Conservation (phyloP, 2,888 invertebrate species). For the Dryocosmus kuriphilus region DNA sequence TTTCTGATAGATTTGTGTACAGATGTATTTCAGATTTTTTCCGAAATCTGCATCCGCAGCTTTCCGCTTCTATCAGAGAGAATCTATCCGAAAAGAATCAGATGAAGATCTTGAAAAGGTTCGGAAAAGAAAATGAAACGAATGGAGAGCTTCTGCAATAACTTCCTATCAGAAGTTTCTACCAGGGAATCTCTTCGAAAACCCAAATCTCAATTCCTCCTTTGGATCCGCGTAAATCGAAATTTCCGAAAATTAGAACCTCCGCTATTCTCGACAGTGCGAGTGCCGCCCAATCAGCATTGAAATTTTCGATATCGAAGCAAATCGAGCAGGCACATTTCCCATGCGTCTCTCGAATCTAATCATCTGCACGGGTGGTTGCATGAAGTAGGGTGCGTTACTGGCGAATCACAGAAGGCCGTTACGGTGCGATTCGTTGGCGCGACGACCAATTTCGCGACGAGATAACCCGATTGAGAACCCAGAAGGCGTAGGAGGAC, state of each 20-base stretch:
- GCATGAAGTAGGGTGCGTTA: constrained; percentile 36
- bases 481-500: constrained; percentile 26
- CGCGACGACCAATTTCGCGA: constrained; percentile 28
- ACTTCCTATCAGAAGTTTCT: too few relatives aligned
- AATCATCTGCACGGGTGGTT: constrained; percentile 26
- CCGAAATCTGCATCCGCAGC: too few relatives aligned
- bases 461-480: constrained; percentile 41
- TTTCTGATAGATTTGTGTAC: too few relatives aligned
- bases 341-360: constrained; percentile 22
- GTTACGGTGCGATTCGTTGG: constrained; percentile 37
- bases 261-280: background rate
- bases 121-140: too few relatives aligned
- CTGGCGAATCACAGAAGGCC: constrained; percentile 42
- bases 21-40: too few relatives aligned
- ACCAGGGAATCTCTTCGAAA: too few relatives aligned
- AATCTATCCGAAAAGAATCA: too few relatives aligned
- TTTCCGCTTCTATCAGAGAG: too few relatives aligned
- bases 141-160: too few relatives aligned
- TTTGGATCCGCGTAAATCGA: background rate
- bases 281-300: background rate
- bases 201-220: too few relatives aligned
- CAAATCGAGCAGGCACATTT: constrained; percentile 32
- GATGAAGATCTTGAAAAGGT: too few relatives aligned
- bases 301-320: constrained; percentile 2
- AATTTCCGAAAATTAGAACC: background rate